Evolutionary conservation across 2,888 invertebrate species (phyloP).

Genomic region (Epiblema foenella): DNA sequence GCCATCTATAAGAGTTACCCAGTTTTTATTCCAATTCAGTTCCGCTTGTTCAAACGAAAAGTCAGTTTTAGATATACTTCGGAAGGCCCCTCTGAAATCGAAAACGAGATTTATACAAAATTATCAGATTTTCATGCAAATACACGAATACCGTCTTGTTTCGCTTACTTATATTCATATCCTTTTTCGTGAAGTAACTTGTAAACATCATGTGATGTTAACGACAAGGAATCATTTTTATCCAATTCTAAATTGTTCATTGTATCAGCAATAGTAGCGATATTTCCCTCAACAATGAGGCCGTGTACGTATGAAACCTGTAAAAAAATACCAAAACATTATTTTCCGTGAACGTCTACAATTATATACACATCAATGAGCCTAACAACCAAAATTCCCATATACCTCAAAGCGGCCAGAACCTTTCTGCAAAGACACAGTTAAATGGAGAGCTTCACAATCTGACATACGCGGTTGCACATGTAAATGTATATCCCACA

Average conservation of each 20-base stretch:
- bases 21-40: conserved; percentile 35
- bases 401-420: conserved; percentile 77
- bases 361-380: background rate
- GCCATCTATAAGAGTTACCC: conserved; percentile 44
- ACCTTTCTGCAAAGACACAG: conserved; percentile 83
- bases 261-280: background rate
- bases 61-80: conserved; percentile 32
- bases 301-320: conserved; percentile 33
- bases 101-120: no score
- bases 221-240: conserved; percentile 9
- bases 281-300: conserved; percentile 26
- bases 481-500: conserved; percentile 85
- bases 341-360: background rate
- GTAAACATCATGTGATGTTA: conserved; percentile 28
- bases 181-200: conserved; percentile 39
- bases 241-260: background rate
- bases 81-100: conserved; percentile 44
- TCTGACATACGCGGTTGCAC: conserved; percentile 80
- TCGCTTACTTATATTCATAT: conserved; percentile 35
- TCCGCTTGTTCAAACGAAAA: conserved; percentile 21
- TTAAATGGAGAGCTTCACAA: conserved; percentile 76
- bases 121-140: background rate
- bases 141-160: background rate
- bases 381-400: background rate
- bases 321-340: background rate